These are phyloP conservation scores for Gymnothorax reevesii DNA, from an alignment of 2,797 vertebrate species.

Conservation along the genomic window DNA sequence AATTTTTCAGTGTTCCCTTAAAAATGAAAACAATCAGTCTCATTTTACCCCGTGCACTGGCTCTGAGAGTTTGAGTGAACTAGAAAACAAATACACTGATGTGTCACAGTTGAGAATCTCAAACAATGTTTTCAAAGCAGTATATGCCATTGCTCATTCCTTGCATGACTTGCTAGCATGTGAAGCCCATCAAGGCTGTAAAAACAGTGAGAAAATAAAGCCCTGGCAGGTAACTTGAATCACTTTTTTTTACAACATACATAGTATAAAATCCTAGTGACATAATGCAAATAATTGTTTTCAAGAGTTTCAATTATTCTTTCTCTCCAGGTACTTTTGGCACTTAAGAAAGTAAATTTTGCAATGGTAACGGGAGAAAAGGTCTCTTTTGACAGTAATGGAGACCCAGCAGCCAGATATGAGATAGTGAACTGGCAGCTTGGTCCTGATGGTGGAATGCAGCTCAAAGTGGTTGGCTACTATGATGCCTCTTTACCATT, in stretches of 20 bases:
- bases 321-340: constrained; percentile 34
- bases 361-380: constrained; percentile 39
- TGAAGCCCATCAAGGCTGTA: neutral
- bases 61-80: constrained; percentile 34
- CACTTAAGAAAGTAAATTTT: constrained; percentile 39
- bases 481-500: constrained; percentile 38
- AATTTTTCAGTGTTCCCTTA: constrained; percentile 35
- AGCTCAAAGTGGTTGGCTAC: constrained; percentile 24
- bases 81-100: constrained; percentile 42
- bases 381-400: constrained; percentile 25
- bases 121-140: constrained; percentile 44
- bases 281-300: neutral
- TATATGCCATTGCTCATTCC: constrained; percentile 44
- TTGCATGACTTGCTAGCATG: constrained; percentile 42
- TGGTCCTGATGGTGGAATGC: constrained; percentile 28
- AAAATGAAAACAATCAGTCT: neutral
- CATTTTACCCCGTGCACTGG: constrained; percentile 37
- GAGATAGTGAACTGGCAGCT: constrained; percentile 48
- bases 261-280: neutral
- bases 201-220: neutral
- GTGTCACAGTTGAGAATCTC: constrained; percentile 39
- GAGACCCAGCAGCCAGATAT: constrained; percentile 42
- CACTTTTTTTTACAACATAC: neutral
- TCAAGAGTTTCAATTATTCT: neutral
- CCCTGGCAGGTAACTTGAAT: neutral